Evolutionary conservation across 1,140 invertebrate species (phyloP), one percentile per base, ranked within the genome.

Genomic region (Papilio aristodemus): DNA sequence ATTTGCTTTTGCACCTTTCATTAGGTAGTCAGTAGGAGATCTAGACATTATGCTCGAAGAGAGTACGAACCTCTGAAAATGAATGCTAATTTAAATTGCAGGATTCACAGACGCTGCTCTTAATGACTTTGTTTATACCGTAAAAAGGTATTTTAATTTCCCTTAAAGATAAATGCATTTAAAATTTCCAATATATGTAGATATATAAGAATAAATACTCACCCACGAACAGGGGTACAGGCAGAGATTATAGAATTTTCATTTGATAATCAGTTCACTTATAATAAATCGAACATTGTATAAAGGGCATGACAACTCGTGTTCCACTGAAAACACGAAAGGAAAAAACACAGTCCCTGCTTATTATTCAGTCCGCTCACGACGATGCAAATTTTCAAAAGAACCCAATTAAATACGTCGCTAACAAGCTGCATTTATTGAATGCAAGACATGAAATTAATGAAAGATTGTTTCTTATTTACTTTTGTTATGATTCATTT

Each of bases 1-100:
- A 73, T 73, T 73, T 69, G 71, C 73, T 68, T 75, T 72, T 75
- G 67, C 73, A 70, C 73, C 71, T 75, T 68, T 54, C 50, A 75
- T 70, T 70, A 68, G 72, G 67, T 64, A 70, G 64, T 68, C 62
- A 68, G 22, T 50, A 69, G 11, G 67, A 60, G 50, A 72, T 66
- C 62, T 46, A 69, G 67, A 58, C 70, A 39, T 39, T 54, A 39
- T 59, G 36, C 57, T 54, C 19, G 43, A 46, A 46, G 46, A 50
- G 46, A 54, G n/a, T 54, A 22, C 46, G 46, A 54, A 54, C 22
- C 19, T 22, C 46, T 54, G 46, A 54, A 54, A 54, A 54, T 54
- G 46, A 13, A 36, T 50, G 36, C 64, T 57, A 67, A 67, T 67
- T 67, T 54, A 67, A 67, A 67, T 67, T 64, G 37, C 46, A 54